These are phyloP conservation scores for Nymphalis polychloros DNA, from an alignment of 2,888 invertebrate genomes.

Conservation along the genomic window DNA sequence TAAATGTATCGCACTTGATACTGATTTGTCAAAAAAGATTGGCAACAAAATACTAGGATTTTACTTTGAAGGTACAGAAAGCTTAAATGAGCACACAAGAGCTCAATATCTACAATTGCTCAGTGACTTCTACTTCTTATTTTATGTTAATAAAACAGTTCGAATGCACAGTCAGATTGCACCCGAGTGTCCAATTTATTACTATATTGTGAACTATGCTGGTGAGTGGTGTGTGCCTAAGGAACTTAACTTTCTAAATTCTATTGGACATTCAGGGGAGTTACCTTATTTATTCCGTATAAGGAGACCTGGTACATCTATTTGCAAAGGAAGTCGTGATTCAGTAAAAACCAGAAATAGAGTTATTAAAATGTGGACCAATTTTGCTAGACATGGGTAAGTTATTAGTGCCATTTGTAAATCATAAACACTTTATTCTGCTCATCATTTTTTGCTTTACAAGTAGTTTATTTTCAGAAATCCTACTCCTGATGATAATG, in stretches of 20 bases:
- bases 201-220: conserved; percentile 64
- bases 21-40: conserved; percentile 53
- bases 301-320: conserved; percentile 46
- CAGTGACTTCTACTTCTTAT: conserved; percentile 70
- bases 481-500: conserved; percentile 69
- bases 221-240: conserved; percentile 67
- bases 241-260: conserved; percentile 54
- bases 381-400: conserved; percentile 78
- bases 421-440: background rate
- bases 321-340: conserved; percentile 63
- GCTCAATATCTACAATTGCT: conserved; percentile 67
- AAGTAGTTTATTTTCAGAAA: conserved; percentile 56
- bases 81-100: conserved; percentile 58
- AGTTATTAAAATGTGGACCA: conserved; percentile 75
- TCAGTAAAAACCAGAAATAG: conserved; percentile 61
- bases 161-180: conserved; percentile 60
- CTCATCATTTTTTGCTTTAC: background rate
- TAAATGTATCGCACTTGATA: conserved; percentile 55
- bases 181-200: conserved; percentile 63
- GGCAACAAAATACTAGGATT: conserved; percentile 65
- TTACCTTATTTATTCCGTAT: conserved; percentile 66
- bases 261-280: conserved; percentile 66
- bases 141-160: conserved; percentile 68
- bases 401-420: conserved; percentile 15
- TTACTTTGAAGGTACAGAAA: conserved; percentile 62